A percentile compares a stretch with the other conserved stretches of the same genome.
These are phyloP conservation scores for Sula dactylatra DNA, from an alignment of 2,113 vertebrate genomes.

Conservation along the genomic window DNA sequence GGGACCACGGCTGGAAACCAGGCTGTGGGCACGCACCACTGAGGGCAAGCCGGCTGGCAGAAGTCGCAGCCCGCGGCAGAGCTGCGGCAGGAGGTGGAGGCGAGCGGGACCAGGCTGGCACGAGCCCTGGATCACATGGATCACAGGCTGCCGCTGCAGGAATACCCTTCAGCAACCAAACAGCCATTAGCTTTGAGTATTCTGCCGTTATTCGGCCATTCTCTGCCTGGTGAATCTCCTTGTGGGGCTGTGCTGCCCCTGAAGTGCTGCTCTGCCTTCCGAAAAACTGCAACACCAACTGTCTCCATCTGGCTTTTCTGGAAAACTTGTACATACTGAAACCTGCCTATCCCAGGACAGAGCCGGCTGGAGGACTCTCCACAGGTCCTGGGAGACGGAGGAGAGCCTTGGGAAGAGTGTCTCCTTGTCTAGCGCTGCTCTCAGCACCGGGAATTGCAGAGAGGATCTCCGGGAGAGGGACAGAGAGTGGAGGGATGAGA, in stretches of 20 bases:
- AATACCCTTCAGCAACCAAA: background rate
- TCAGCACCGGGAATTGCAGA: background rate
- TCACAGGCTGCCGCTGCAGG: fast-evolving
- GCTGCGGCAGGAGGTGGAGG: background rate
- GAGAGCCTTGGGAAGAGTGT: background rate
- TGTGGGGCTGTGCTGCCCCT: background rate
- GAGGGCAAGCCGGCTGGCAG: fast-evolving
- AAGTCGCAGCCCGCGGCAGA: background rate
- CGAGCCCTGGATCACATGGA: background rate
- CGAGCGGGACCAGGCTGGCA: background rate
- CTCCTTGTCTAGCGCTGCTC: background rate
- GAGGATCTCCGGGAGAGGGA: background rate
- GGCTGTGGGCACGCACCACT: background rate
- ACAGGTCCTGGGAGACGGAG: background rate
- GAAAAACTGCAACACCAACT: background rate
- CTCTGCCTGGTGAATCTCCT: background rate
- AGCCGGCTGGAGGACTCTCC: background rate
- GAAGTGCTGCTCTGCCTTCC: background rate
- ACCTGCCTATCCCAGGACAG: background rate
- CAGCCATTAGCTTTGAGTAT: background rate
- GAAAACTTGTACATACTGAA: background rate
- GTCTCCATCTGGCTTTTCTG: background rate
- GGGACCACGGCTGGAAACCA: background rate
- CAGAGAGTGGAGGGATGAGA: background rate
- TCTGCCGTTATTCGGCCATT: background rate